Base-by-base conservation (phyloP, 1,140 invertebrate genomes). In the Subanguina moxae region DNA sequence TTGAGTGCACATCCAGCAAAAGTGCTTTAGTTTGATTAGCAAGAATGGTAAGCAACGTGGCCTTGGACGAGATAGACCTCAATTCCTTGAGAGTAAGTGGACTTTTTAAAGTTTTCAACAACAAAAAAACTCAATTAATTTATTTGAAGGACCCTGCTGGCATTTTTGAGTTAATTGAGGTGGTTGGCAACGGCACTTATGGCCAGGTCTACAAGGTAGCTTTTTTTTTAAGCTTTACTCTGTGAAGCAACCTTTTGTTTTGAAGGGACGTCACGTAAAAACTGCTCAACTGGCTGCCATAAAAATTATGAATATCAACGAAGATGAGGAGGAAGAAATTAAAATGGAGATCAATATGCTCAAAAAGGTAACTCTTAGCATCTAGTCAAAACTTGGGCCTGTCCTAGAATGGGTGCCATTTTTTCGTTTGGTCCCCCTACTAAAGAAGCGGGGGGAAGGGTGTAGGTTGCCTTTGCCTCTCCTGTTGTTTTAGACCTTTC, bases 171-270 rank as follows among this genome's bases (percentile, higher is more conserved):
- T 86, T 98, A 65, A 97, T 99, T 83, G 96, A 99, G 89, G 94
- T 99, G 56, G 95, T 99, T 66, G 96, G 96, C 84, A 98, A 97
- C 93, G 96, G 96, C 83, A 99, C 96, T 25, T 99, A 99, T 86
- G 96, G 96, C 73, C 94, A 98, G 88, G 96, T 99, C 65, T 99
- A 97, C 83, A 98, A 97, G 69, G 69, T 70, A 61, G 28, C 25
- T 17, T 30, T 65, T n/a, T n/a, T n/a, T 45, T 9, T 7, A 46
- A 21, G 21, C 69, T n/a, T 70, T 21, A 30, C 8, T 45, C 15
- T 28, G 46, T 21, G 25, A 7, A n/a, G 21, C 9, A 25, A 23
- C n/a, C 25, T 25, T 52, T 76, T 65, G 62, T 66, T 63, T 67
- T 59, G 19, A 80, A 96, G 91, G 95, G 94, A 67, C 89, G 94